A percentile compares a stretch with the other conserved stretches of the same genome.
Conservation (phyloP, 2,113 vertebrate species). For the Cebus imitator region DNA sequence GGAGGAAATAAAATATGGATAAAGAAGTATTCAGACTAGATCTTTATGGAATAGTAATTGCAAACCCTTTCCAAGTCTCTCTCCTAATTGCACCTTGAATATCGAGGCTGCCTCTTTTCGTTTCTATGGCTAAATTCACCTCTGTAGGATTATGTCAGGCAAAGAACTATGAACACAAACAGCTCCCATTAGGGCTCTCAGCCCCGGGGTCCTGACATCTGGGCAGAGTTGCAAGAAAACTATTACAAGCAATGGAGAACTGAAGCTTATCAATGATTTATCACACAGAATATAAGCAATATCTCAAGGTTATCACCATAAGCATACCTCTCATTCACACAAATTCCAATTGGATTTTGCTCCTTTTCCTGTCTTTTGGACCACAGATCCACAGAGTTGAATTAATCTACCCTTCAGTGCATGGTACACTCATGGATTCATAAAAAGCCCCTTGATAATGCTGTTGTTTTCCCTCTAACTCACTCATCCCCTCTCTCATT, state of each 20-base stretch:
- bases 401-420: background rate
- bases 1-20: slow-evolving; percentile 70
- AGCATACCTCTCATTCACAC: background rate
- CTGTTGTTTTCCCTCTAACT: background rate
- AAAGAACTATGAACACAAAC: background rate
- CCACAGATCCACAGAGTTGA: background rate
- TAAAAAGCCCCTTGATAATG: background rate
- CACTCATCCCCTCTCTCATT: background rate
- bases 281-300: background rate
- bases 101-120: background rate
- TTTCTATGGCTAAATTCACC: background rate
- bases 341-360: background rate
- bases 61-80: slow-evolving; percentile 20
- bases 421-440: no score
- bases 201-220: background rate
- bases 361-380: background rate
- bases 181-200: background rate
- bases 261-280: slow-evolving; percentile 35
- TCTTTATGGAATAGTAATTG: slow-evolving; percentile 46
- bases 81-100: background rate
- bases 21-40: slow-evolving; percentile 22
- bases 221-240: background rate
- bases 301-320: slow-evolving; percentile 5
- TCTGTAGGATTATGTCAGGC: background rate
- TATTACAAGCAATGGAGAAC: slow-evolving; percentile 44